Percentiles rank a stretch among this genome's conserved stretches.
phyloP scores from a whole-genome alignment of 2,113 vertebrate species.

The Nansenia antarctica region DNA sequence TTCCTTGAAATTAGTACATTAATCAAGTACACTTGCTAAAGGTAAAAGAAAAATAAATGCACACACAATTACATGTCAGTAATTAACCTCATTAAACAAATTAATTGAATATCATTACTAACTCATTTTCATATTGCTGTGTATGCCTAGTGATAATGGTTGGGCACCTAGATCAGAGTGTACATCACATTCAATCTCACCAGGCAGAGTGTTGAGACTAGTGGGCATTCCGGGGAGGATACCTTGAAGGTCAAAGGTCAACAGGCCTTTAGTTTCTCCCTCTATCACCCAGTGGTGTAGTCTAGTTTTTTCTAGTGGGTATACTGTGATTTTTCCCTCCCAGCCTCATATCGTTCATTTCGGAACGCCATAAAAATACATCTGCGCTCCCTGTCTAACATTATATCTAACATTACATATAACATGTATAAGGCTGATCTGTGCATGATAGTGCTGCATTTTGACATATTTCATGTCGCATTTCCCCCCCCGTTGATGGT shows the following conservation, averaged over 20 bases:
- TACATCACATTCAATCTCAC: not conserved
- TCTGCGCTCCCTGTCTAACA: too few relatives aligned
- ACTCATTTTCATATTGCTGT: conserved; percentile 53
- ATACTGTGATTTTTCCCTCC: too few relatives aligned
- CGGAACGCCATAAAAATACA: too few relatives aligned
- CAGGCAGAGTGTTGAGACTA: not conserved
- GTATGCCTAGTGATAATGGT: too few relatives aligned
- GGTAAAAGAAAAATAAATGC: conserved; percentile 69
- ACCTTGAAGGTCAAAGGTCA: not conserved
- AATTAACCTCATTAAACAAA: conserved; percentile 59
- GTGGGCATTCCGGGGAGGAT: not conserved
- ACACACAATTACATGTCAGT: conserved; percentile 62
- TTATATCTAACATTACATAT: too few relatives aligned
- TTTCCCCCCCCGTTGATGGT: too few relatives aligned
- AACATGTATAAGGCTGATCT: too few relatives aligned
- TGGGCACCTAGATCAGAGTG: not conserved
- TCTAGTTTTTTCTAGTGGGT: too few relatives aligned
- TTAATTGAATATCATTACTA: conserved; percentile 60
- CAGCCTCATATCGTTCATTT: too few relatives aligned
- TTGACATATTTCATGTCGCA: too few relatives aligned
- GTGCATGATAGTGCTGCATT: too few relatives aligned
- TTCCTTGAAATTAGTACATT: conserved; percentile 64
- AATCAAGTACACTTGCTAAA: conserved; percentile 58
- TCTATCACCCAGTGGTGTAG: not conserved
- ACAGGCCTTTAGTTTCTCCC: not conserved